Percentiles rank a stretch among this genome's conserved stretches.
phyloP scores from a whole-genome alignment of 2,888 invertebrate species.

The Ethmia dodecea region DNA sequence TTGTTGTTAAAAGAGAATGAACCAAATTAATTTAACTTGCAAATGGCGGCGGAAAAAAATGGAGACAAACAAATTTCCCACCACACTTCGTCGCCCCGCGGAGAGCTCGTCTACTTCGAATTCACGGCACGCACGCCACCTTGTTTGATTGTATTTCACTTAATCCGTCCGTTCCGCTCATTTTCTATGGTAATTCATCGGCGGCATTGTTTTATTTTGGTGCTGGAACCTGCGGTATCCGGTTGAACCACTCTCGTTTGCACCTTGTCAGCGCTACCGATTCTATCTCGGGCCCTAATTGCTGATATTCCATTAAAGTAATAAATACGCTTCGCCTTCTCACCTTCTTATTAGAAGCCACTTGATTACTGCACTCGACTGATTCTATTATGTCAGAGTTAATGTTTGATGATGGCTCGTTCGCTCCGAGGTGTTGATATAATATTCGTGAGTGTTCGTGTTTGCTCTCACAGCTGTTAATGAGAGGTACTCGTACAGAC shows the following conservation, averaged over 20 bases:
- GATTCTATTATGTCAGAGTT: slow-evolving; percentile 66
- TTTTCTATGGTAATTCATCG: slow-evolving; percentile 71
- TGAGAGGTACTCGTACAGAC: slow-evolving; percentile 3
- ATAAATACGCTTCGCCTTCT: slow-evolving; percentile 67
- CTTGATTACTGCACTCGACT: slow-evolving; percentile 64
- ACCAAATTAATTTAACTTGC: slow-evolving; percentile 24
- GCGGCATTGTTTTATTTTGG: slow-evolving; percentile 66
- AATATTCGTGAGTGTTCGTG: slow-evolving; percentile 47
- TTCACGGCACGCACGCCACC: slow-evolving; percentile 51
- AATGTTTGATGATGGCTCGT: slow-evolving; percentile 56
- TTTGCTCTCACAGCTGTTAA: slow-evolving; percentile 37
- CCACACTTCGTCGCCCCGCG: slow-evolving; percentile 32
- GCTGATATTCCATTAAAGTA: slow-evolving; percentile 75
- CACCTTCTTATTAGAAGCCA: slow-evolving; percentile 61
- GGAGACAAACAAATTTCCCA: slow-evolving; percentile 37
- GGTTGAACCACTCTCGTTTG: slow-evolving; percentile 70
- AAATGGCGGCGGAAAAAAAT: slow-evolving; percentile 31
- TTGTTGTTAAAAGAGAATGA: slow-evolving; percentile 12
- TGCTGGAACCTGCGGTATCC: slow-evolving; percentile 48
- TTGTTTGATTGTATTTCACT: slow-evolving; percentile 71
- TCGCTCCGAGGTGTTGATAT: slow-evolving; percentile 44
- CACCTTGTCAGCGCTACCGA: slow-evolving; percentile 75
- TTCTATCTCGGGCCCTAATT: slow-evolving; percentile 69
- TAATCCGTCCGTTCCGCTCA: slow-evolving; percentile 70
- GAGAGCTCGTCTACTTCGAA: slow-evolving; percentile 41